Conservation (phyloP, 2,797 vertebrate species). For the Cynopterus sphinx region DNA sequence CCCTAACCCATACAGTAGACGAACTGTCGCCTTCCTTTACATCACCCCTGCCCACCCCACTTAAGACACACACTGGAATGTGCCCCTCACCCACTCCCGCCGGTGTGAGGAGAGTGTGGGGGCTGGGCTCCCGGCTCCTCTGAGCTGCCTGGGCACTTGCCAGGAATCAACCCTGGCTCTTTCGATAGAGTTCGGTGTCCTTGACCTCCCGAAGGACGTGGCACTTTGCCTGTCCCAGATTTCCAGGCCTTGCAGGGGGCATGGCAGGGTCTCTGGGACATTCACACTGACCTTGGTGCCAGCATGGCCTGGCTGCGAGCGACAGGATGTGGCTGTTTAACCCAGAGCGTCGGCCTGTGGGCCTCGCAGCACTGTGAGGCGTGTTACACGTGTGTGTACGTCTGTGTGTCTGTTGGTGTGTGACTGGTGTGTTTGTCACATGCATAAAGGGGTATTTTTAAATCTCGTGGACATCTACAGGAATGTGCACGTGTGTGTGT, state of each 20-base stretch:
- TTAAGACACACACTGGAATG: too few relatives aligned
- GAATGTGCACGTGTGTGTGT: not conserved
- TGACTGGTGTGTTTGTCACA: not conserved
- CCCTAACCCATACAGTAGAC: not conserved
- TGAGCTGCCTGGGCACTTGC: not conserved
- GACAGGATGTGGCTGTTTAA: not conserved
- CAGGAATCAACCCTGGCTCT: not conserved
- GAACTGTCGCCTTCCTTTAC: not conserved
- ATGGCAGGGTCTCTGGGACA: not conserved
- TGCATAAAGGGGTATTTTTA: not conserved
- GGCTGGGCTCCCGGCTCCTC: not conserved
- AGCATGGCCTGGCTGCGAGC: not conserved
- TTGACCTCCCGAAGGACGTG: not conserved
- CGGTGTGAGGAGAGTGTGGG: accelerated
- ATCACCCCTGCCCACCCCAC: accelerated
- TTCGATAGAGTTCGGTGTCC: accelerated
- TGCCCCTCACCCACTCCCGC: accelerated
- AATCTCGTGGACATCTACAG: not conserved
- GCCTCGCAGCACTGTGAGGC: not conserved
- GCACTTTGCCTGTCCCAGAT: not conserved
- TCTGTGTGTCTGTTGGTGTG: not conserved
- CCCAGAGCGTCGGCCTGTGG: not conserved
- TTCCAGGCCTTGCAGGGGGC: not conserved
- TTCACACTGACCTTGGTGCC: not conserved
- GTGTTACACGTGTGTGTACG: not conserved